Evolutionary conservation across 2,888 invertebrate species (phyloP).

Genomic region (Torymus tubicola): DNA sequence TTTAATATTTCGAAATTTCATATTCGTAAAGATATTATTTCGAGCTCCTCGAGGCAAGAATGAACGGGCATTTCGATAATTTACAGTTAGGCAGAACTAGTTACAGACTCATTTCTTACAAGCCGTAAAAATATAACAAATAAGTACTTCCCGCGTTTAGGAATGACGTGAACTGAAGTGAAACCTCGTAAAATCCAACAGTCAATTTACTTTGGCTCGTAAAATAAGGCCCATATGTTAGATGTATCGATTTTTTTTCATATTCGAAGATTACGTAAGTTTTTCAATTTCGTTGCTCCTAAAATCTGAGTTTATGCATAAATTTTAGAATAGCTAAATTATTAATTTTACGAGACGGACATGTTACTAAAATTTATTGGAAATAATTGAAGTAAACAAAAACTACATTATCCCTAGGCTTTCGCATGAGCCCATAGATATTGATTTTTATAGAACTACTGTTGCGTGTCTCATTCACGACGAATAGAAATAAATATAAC

Average conservation of each 20-base stretch:
- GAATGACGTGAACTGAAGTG: conserved; percentile 50
- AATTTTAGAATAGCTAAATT: too few relatives aligned
- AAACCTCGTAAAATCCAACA: conserved; percentile 51
- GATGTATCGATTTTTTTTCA: conserved; percentile 36
- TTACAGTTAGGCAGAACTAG: conserved; percentile 50
- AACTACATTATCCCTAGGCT: too few relatives aligned
- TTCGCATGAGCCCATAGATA: too few relatives aligned
- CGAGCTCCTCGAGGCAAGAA: conserved; percentile 5
- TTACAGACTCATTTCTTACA: conserved; percentile 45
- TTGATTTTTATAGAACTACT: too few relatives aligned
- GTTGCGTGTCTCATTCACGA: too few relatives aligned
- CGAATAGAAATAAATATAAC: too few relatives aligned
- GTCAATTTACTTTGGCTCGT: conserved; percentile 49
- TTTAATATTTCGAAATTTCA: not conserved
- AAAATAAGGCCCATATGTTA: conserved; percentile 46
- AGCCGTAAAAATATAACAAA: conserved; percentile 50
- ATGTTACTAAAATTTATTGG: too few relatives aligned
- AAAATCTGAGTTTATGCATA: not conserved
- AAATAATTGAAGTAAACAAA: too few relatives aligned
- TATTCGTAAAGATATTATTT: not conserved
- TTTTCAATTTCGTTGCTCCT: conserved; percentile 17
- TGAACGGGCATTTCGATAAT: conserved; percentile 42
- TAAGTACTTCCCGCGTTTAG: conserved; percentile 45
- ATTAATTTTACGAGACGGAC: too few relatives aligned
- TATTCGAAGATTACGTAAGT: conserved; percentile 31